Evolutionary conservation across 2,888 invertebrate genomes (phyloP).

Genomic region (Drosophila gaucha): DNA sequence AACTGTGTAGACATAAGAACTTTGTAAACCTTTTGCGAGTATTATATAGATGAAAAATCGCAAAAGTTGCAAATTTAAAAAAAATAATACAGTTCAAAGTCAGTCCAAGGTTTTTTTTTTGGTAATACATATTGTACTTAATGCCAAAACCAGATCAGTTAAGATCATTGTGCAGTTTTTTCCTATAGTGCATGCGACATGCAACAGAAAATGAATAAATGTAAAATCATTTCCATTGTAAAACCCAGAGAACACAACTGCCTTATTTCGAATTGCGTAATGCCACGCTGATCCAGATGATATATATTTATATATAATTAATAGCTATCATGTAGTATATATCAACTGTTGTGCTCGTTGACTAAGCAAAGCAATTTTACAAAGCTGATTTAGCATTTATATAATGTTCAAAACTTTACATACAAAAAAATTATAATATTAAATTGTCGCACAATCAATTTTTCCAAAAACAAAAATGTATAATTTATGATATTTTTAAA

Average conservation of each 20-base stretch:
- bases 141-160: conserved; percentile 47
- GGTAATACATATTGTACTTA: conserved; percentile 54
- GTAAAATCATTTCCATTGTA: conserved; percentile 18
- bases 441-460: conserved; percentile 72
- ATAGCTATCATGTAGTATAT: conserved; percentile 23
- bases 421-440: conserved; percentile 25
- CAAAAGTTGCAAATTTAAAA: conserved; percentile 34
- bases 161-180: conserved; percentile 15
- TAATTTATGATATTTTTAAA: conserved; percentile 41
- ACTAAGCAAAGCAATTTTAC: conserved; percentile 59
- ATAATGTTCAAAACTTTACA: conserved; percentile 48
- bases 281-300: conserved; percentile 14
- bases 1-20: conserved; percentile 14
- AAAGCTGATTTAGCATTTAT: conserved; percentile 68
- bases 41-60: conserved; percentile 74
- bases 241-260: conserved; percentile 37
- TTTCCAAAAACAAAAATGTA: conserved; percentile 25
- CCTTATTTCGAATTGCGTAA: conserved; percentile 34
- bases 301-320: conserved; percentile 14
- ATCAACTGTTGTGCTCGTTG: conserved; percentile 38
- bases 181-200: conserved; percentile 19
- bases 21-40: conserved; percentile 58
- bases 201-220: conserved; percentile 8
- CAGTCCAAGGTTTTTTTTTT: conserved; percentile 14
- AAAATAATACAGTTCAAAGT: conserved; percentile 14